Percentiles rank a stretch among this genome's conserved stretches.
Conservation (phyloP, 2,888 invertebrate genomes). For the Schrankia costaestrigalis region DNA sequence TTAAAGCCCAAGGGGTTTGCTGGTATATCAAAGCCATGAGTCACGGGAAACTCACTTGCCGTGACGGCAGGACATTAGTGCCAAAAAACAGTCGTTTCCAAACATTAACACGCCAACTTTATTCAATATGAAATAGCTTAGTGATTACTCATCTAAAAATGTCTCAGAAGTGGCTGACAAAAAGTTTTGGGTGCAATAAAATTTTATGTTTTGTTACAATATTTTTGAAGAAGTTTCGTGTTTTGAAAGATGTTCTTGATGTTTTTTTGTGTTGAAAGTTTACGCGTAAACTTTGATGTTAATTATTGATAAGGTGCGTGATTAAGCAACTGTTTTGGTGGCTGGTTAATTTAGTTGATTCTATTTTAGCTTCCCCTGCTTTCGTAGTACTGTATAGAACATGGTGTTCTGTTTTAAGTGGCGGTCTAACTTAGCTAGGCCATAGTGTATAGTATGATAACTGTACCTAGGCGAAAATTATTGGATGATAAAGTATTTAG, state of each 20-base stretch:
- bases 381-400: too few species aligned
- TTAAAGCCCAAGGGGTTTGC: constrained; percentile 7
- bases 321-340: too few species aligned
- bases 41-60: constrained; percentile 32
- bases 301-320: too few species aligned
- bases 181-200: constrained; percentile 12
- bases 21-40: constrained; percentile 9
- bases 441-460: too few species aligned
- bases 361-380: too few species aligned
- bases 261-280: too few species aligned
- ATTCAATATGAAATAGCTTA: constrained; percentile 27
- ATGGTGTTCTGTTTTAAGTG: too few species aligned
- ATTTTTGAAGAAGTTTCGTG: constrained; percentile 7
- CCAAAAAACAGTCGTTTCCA: constrained; percentile 44
- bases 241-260: constrained; percentile 1
- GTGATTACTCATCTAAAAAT: constrained; percentile 22
- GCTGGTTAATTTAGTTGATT: too few species aligned
- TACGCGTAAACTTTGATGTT: too few species aligned
- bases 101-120: constrained; percentile 51
- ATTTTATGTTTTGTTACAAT: constrained; percentile 8
- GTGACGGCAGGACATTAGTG: constrained; percentile 54
- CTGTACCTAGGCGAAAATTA: too few species aligned
- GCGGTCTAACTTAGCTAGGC: too few species aligned
- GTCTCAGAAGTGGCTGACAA: constrained; percentile 28
- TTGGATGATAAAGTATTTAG: too few species aligned